A percentile compares a stretch with the other conserved stretches of the same genome.
Evolutionary conservation across 53 echinoderm and acorn worm species (phyloP).

Genomic region (Paracentrotus lividus): DNA sequence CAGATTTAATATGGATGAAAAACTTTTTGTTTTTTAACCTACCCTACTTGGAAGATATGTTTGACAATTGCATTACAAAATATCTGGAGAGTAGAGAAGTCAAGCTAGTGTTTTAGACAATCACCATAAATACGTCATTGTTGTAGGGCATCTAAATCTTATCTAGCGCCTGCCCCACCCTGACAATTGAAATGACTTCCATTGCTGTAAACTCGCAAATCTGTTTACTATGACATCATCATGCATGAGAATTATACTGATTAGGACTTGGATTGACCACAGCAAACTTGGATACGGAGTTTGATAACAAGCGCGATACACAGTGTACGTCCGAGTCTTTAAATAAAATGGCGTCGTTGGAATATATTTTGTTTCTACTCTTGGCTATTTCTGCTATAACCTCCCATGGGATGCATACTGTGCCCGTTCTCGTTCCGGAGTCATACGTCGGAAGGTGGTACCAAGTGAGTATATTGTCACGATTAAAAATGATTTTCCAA

Average conservation of each 20-base stretch:
- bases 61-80: no score
- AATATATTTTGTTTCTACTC: not conserved
- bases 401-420: slow-evolving; percentile 66
- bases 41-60: no score
- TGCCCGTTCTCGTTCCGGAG: slow-evolving; percentile 68
- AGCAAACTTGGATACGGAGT: not conserved
- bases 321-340: not conserved
- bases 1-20: no score
- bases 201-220: not conserved
- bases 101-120: no score
- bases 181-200: not conserved
- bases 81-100: no score
- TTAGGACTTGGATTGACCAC: not conserved
- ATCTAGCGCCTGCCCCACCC: not conserved
- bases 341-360: not conserved
- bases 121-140: no score
- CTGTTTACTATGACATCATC: slow-evolving; percentile 30
- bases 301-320: not conserved
- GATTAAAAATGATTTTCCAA: no score
- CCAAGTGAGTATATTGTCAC: slow-evolving; percentile 71
- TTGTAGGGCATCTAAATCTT: no score
- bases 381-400: not conserved
- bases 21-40: no score
- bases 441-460: slow-evolving; percentile 87
- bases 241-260: not conserved